Conservation (phyloP, 2,888 invertebrate species). For the Acleris literana region DNA sequence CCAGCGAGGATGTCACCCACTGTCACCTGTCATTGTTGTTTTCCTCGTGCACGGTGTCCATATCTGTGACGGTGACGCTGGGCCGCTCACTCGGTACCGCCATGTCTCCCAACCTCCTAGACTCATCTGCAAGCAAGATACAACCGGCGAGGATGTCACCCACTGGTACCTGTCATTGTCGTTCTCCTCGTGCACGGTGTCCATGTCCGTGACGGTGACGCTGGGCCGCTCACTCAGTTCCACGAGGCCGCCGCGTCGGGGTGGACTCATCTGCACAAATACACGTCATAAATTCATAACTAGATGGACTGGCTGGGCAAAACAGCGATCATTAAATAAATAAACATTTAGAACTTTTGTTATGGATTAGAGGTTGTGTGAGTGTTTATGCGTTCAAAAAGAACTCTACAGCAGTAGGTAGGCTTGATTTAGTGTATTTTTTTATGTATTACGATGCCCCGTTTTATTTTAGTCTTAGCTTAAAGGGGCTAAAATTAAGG, state of each 20-base stretch:
- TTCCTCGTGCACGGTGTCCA: conserved; percentile 80
- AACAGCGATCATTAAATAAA: not conserved
- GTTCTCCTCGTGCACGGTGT: conserved; percentile 79
- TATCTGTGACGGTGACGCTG: conserved; percentile 72
- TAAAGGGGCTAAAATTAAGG: too few relatives aligned
- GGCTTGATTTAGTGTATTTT: too few relatives aligned
- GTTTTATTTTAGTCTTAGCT: too few relatives aligned
- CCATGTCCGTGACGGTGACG: conserved; percentile 77
- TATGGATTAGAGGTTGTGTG: too few relatives aligned
- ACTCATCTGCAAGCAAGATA: conserved; percentile 63
- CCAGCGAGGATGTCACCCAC: not conserved
- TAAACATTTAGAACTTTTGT: not conserved
- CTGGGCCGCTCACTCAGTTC: conserved; percentile 68
- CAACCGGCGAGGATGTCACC: not conserved
- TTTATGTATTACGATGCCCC: too few relatives aligned
- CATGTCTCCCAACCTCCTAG: conserved; percentile 62
- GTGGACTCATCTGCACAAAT: conserved; percentile 70
- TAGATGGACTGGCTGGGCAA: not conserved
- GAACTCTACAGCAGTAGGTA: too few relatives aligned
- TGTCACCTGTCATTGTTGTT: conserved; percentile 76
- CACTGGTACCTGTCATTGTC: conserved; percentile 71
- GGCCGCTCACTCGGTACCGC: conserved; percentile 68
- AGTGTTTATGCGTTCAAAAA: too few relatives aligned
- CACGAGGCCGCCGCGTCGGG: conserved; percentile 63
- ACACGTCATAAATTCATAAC: conserved; percentile 12